These are phyloP conservation scores for Oryzias dopingdopingensis DNA, from an alignment of 2,797 vertebrate species.

Conservation along the genomic window DNA sequence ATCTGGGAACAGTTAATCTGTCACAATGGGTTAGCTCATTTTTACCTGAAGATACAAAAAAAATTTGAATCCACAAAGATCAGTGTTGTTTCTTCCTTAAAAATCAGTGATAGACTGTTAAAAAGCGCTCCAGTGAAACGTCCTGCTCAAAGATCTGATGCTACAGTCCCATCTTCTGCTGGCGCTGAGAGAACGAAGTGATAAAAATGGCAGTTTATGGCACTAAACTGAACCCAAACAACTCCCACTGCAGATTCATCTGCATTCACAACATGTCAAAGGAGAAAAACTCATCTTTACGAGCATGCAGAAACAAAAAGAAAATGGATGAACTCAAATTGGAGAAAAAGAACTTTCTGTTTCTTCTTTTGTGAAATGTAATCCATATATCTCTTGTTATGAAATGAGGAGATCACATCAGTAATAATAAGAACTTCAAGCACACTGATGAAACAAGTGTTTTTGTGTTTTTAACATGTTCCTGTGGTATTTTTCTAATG, in stretches of 20 bases:
- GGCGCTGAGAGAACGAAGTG: background rate
- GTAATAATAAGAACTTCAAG: too few species aligned
- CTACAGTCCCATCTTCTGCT: slow-evolving; percentile 34
- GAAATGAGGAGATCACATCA: too few species aligned
- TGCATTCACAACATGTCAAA: background rate
- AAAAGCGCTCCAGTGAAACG: background rate
- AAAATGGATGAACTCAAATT: too few species aligned
- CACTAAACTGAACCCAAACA: background rate
- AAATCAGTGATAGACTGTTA: background rate
- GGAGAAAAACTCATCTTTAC: background rate
- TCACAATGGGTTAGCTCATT: slow-evolving; percentile 2
- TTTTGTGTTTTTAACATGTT: too few species aligned
- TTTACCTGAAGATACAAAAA: background rate
- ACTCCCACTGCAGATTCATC: background rate
- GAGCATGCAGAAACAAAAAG: too few species aligned
- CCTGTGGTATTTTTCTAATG: too few species aligned
- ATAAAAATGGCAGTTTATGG: background rate
- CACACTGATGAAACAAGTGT: too few species aligned
- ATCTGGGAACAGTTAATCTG: slow-evolving; percentile 11
- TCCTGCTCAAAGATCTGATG: background rate
- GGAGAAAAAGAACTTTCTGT: too few species aligned
- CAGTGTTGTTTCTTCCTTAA: background rate
- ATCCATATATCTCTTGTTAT: too few species aligned
- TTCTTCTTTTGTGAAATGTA: too few species aligned
- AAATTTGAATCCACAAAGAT: background rate